Percentiles rank a stretch among this genome's conserved stretches.
Evolutionary conservation across 35 echinoderm and acorn worm genomes (phyloP).

Genomic region (Hemicentrotus pulcherrimus): DNA sequence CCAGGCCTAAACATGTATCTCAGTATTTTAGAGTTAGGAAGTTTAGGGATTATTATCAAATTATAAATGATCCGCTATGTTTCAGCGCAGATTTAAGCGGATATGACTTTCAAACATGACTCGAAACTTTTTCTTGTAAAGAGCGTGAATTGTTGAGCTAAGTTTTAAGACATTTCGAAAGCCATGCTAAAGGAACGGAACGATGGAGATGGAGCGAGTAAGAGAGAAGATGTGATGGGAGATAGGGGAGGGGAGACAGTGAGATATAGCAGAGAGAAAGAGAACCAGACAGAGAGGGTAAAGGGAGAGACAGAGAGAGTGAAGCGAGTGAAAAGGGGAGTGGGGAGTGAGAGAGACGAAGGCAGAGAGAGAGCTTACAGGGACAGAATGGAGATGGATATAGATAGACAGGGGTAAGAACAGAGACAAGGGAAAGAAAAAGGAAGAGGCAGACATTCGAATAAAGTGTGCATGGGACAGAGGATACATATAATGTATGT

Average conservation of each 20-base stretch:
- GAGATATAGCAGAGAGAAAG: too few relatives aligned
- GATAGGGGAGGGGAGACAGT: background rate
- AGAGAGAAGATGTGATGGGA: background rate
- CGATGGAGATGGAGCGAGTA: background rate
- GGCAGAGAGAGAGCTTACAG: too few relatives aligned
- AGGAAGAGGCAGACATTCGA: background rate
- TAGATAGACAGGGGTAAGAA: background rate
- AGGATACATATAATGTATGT: background rate
- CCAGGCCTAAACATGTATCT: background rate
- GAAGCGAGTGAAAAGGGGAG: too few relatives aligned
- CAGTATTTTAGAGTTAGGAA: background rate
- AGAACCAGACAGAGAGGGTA: too few relatives aligned
- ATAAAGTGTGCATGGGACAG: too few relatives aligned
- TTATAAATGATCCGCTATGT: background rate
- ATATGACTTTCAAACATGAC: slow-evolving; percentile 12
- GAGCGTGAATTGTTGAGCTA: background rate
- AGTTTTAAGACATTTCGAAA: background rate
- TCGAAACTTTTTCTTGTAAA: background rate
- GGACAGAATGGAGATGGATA: background rate
- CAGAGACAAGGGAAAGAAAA: background rate
- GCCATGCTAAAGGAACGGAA: too few relatives aligned
- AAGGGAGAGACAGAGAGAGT: too few relatives aligned
- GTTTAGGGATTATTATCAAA: slow-evolving; percentile 4
- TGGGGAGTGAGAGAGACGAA: too few relatives aligned
- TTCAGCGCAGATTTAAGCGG: background rate